These are phyloP conservation scores for Pyralis farinalis DNA, from an alignment of 2,888 invertebrate genomes.

Conservation along the genomic window DNA sequence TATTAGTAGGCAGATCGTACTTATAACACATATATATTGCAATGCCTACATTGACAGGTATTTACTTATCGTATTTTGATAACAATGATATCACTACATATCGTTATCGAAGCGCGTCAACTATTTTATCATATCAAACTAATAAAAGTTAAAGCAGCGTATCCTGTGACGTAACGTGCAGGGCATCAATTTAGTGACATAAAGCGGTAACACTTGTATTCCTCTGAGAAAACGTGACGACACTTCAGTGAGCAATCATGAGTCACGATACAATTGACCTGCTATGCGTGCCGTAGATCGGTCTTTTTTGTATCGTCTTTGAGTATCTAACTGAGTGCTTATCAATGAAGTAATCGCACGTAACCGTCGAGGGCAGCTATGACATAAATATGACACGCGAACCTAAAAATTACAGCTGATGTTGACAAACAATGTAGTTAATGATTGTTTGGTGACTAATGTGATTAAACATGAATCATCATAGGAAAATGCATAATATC, in stretches of 20 bases:
- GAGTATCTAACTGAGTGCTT: constrained; percentile 37
- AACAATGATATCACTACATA: constrained; percentile 17
- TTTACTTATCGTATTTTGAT: background rate
- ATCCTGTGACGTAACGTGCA: constrained; percentile 39
- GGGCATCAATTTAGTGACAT: constrained; percentile 40
- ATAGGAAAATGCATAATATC: no score
- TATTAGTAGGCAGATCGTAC: no score
- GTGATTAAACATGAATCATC: no score
- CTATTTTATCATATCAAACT: constrained; percentile 10
- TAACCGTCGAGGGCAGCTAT: constrained; percentile 22
- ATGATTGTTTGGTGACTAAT: no score
- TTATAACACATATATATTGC: no score
- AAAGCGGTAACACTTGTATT: constrained; percentile 16
- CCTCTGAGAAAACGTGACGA: constrained; percentile 64
- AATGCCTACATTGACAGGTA: no score
- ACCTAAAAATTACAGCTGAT: background rate
- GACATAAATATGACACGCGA: background rate
- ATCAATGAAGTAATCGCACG: constrained; percentile 51
- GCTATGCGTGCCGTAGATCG: constrained; percentile 39
- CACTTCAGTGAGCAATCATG: constrained; percentile 52
- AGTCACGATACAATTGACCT: constrained; percentile 54
- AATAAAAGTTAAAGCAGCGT: constrained; percentile 10
- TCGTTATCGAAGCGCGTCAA: constrained; percentile 24
- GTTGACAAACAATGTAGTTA: background rate
- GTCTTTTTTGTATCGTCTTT: constrained; percentile 56